Base-by-base conservation (phyloP, 2,113 vertebrate species). In the Leucosticte australis region DNA sequence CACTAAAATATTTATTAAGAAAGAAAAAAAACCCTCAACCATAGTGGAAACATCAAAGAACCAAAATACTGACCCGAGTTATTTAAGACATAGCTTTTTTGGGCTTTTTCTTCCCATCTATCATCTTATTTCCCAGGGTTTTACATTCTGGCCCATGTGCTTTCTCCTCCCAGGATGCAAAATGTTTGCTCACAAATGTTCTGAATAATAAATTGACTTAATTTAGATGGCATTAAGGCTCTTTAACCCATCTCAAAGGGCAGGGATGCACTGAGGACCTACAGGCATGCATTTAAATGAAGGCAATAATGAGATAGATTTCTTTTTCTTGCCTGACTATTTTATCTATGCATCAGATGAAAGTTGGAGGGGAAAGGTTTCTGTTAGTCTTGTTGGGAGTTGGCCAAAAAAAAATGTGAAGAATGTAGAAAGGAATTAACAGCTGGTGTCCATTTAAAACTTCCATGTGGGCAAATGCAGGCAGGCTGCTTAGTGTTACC, bases 361-460 rank as follows among this genome's bases (percentile, higher is more conserved):
- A 96, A 91, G 91, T 70, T 78, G 49, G 63, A 81, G 83, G 82
- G 91, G 90, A 94, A 94, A 88, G 87, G 53, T 95, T 97, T 95
- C 73, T 95, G 84, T 94, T 94, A 89, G 85, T 95, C 86, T 95
- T 89, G 53, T 94, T 0, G 59, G 96, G 94, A 97, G 96, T 87
- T 57, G 26, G 87, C 91, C 68, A 80, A 71, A 86, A 59, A 59
- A 89, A 92, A 86, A 96, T 91, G 94, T 95, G 47, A 97, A 83
- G 94, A 97, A 92, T 95, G 95, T 76, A 59, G 90, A 59, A 78
- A 50, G n/a, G 77, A 91, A 86, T 94, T 91, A 95, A 87, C 92
- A 96, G 95, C 96, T 95, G 95, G 89, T 83, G 33, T 97, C 77
- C 80, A 84, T 96, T 93, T 93, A 94, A 60, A 56, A 60, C 73